Conservation (phyloP, 2,113 vertebrate genomes). For the Myxocyprinus asiaticus region DNA sequence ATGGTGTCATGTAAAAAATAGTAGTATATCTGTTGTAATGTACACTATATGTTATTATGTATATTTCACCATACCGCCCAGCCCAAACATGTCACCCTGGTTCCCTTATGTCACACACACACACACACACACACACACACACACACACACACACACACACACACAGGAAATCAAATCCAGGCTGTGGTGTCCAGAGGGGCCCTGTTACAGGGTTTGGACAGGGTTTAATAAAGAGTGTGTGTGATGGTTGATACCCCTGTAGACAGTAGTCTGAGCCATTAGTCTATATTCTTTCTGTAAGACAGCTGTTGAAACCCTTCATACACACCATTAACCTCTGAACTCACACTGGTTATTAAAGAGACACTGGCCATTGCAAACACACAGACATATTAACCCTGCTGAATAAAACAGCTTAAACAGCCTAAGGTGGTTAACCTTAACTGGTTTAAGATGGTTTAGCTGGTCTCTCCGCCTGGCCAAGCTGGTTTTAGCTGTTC, state of each 20-base stretch:
- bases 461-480: too few species aligned
- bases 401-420: too few species aligned
- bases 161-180: constrained; percentile 23
- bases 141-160: not conserved
- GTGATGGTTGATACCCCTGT: not conserved
- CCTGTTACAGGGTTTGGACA: constrained; percentile 9
- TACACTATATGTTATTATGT: too few species aligned
- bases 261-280: constrained; percentile 2
- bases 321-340: not conserved
- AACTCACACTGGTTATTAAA: constrained; percentile 15
- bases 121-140: too few species aligned
- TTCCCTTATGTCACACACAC: too few species aligned
- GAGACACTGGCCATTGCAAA: not conserved
- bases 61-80: too few species aligned
- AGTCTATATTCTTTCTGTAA: constrained; percentile 1
- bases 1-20: too few species aligned
- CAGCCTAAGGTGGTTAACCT: too few species aligned
- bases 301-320: constrained; percentile 14
- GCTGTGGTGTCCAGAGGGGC: not conserved
- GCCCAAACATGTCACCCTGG: too few species aligned
- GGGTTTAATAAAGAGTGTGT: not conserved
- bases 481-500: too few species aligned
- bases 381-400: not conserved
- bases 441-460: too few species aligned
- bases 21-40: too few species aligned